Percentiles rank a stretch among this genome's conserved stretches.
These are phyloP conservation scores for Dasyornis broadbenti DNA, from an alignment of 2,113 vertebrate genomes.

Conservation along the genomic window DNA sequence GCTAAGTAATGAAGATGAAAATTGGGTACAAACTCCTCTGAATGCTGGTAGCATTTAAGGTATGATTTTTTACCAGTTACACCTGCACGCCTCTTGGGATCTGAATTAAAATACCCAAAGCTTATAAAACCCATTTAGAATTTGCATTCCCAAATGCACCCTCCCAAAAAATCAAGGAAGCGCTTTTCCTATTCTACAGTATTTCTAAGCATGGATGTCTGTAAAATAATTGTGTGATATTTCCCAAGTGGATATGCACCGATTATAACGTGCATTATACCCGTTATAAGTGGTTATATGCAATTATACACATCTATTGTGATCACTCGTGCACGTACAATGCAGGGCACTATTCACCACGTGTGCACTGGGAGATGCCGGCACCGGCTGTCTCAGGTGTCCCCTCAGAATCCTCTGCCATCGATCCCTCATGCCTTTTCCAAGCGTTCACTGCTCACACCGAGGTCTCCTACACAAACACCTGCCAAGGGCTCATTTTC, in stretches of 20 bases:
- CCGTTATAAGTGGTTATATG: rapidly evolving
- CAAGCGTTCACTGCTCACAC: not conserved
- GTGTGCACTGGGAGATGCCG: not conserved
- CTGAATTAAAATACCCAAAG: not conserved
- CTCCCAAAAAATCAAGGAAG: not conserved
- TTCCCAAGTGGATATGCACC: rapidly evolving
- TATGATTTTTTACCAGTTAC: not conserved
- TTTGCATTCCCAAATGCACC: too few species aligned
- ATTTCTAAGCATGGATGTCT: not conserved
- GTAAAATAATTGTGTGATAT: rapidly evolving
- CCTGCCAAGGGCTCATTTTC: not conserved
- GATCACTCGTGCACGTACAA: rapidly evolving
- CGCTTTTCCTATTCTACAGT: rapidly evolving
- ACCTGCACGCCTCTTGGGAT: not conserved
- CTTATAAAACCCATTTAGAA: too few species aligned
- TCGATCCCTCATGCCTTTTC: not conserved
- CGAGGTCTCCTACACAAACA: not conserved
- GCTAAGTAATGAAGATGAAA: not conserved
- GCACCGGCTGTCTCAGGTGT: not conserved
- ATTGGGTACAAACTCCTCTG: not conserved
- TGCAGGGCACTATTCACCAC: not conserved
- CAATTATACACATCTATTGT: rapidly evolving
- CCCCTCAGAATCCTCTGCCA: not conserved
- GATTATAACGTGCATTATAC: rapidly evolving
- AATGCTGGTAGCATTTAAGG: rapidly evolving